Evolutionary conservation across 2,113 vertebrate genomes (phyloP).

Genomic region (Acrocephalus arundinaceus): DNA sequence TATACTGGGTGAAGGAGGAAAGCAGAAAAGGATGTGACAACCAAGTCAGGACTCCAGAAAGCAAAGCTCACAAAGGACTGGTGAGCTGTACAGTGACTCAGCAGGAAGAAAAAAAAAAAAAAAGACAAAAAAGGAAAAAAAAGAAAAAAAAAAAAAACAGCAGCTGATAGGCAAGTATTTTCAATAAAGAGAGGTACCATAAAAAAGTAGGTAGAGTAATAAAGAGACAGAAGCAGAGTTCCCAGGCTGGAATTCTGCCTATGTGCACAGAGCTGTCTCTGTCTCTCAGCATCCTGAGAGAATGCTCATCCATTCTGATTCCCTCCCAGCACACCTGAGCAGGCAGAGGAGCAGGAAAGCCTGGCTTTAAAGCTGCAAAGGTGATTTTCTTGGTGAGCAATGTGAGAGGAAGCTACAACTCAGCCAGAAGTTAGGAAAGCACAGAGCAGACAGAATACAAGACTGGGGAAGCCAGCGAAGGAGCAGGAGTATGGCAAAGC

Average conservation of each 20-base stretch:
- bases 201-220: background rate
- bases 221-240: background rate
- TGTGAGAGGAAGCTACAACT: background rate
- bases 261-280: background rate
- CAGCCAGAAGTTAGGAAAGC: background rate
- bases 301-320: background rate
- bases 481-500: background rate
- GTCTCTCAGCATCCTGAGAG: background rate
- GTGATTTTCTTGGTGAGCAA: background rate
- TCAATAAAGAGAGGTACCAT: background rate
- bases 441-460: accelerated
- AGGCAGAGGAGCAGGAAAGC: background rate
- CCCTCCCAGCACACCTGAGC: background rate
- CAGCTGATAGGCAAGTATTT: background rate
- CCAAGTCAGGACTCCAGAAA: background rate
- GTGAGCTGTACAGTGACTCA: slow-evolving; percentile 44
- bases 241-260: background rate
- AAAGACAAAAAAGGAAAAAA: too few relatives aligned
- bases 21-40: background rate
- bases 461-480: background rate
- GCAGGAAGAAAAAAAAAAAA: background rate
- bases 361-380: background rate
- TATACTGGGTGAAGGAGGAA: background rate
- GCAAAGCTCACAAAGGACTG: background rate
- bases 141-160: background rate